Evolutionary conservation across 2,797 vertebrate genomes (phyloP), one percentile per base, ranked within the genome.

Genomic region (Threskiornis aethiopicus): DNA sequence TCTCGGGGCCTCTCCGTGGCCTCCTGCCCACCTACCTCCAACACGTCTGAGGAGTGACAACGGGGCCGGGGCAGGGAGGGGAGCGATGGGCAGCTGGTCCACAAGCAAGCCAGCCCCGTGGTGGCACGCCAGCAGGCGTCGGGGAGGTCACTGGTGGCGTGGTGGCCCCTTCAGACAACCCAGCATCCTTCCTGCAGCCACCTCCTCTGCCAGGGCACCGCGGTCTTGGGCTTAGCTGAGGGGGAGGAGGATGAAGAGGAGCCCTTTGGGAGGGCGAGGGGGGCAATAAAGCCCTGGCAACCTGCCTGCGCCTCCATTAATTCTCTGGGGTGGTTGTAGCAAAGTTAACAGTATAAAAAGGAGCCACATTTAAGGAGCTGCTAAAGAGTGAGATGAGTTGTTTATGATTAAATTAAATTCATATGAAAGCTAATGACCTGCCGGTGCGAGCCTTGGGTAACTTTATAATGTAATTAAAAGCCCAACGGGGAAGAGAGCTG

Each of bases 321-420:
- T 75, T 55, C 94, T 65, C 77, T 49, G 42, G 92, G 61, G 80
- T 69, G 22, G 78, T 14, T 20, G 47, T 2, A 92, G 77, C 86
- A 49, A 84, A 84, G 78, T 91, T 92, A 96, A 69, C 11, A 12
- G 83, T 69, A 31, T 90, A 72, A 76, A 76, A 90, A 92, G 28
- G 58, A 85, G 49, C 69, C 62, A 59, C 66, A 17, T 91, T 92
- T 96, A 91, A 96, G 88, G 54, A 95, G 78, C 92, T 89, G 89
- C 85, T 88, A 93, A 95, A 67, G 88, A 89, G 55, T 16, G 75
- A 96, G 89, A 95, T 79, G 89, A 91, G 93, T 88, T 95, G 84
- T 93, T 97, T 92, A 90, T 95, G 90, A 94, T 96, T 87, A 89
- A 96, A 96, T 94, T 93, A 94, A 96, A 95, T 94, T 95, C 85